Conservation (phyloP, 1,140 invertebrate genomes). For the Muscidifurax raptorellus region DNA sequence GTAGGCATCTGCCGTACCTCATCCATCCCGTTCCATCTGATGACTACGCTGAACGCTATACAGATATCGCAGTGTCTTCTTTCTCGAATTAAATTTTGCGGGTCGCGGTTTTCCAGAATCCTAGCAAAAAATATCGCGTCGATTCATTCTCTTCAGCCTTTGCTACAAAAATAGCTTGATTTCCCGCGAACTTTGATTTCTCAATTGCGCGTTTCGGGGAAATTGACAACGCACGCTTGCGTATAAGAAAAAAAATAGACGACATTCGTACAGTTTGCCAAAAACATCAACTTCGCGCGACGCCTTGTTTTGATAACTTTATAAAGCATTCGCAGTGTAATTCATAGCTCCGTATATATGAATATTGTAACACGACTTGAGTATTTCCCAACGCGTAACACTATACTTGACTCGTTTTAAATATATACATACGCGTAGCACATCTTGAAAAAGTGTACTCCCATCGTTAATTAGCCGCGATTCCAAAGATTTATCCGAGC, state of each 20-base stretch:
- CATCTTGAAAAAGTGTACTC: neutral
- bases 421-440: too few species aligned
- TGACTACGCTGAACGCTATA: neutral
- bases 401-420: too few species aligned
- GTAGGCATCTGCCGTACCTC: neutral
- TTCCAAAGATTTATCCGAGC: neutral
- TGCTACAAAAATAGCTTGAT: constrained; percentile 22
- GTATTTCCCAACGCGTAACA: too few species aligned
- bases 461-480: neutral
- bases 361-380: too few species aligned
- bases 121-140: neutral
- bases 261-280: neutral
- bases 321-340: constrained; percentile 6
- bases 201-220: neutral
- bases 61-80: too few species aligned
- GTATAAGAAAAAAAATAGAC: neutral
- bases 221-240: neutral
- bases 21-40: too few species aligned
- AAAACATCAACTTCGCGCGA: neutral
- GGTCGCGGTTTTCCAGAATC: neutral
- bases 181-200: neutral
- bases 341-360: too few species aligned
- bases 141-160: neutral
- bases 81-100: too few species aligned
- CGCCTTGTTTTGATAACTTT: constrained; percentile 5